Evolutionary conservation across 2,888 invertebrate species (phyloP), one percentile per base, ranked within the genome.

Genomic region (Noctua janthe): DNA sequence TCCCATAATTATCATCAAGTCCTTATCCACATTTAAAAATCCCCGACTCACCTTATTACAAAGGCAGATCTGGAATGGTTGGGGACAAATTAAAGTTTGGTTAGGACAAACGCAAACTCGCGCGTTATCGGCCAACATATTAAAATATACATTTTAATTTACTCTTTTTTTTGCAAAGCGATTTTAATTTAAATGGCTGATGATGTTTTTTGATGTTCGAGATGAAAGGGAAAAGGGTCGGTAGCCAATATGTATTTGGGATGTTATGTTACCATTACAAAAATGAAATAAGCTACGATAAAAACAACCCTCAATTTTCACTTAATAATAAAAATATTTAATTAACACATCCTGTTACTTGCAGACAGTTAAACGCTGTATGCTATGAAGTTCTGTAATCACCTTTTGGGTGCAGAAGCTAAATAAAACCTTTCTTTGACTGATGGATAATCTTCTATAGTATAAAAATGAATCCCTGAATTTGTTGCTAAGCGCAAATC

Each of bases 41-140:
- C 83, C 83, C 74, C 17, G 47, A 56, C 13, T 62, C 66, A 83
- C 73, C 76, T 83, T 62, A 81, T 83, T 87, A 87, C 76, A 89
- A 87, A 89, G 75, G 87, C 78, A 51, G 17, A 80, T 73, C 71
- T 76, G 73, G 43, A 81, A 81, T 83, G 84, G 81, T 76, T 17
- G 72, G 71, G 80, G 79, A 83, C 87, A 89, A 88, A 88, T 87
- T 87, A 87, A 87, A 89, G 87, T 87, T 87, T 87, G 87, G 84
- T 89, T 87, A 87, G 87, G 89, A 87, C 81, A 70, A 74, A 78
- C 74, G 70, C 80, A 79, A 81, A 83, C 73, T 75, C 66, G 62
- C 66, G n/a, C 59, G 64, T 72, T 73, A 64, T 74, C 49, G 66
- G 54, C 20, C 56, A 23, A 74, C 78, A 71, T 77, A 85, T 83